Conservation (phyloP, 2,888 invertebrate species). For the Leptura quadrifasciata region DNA sequence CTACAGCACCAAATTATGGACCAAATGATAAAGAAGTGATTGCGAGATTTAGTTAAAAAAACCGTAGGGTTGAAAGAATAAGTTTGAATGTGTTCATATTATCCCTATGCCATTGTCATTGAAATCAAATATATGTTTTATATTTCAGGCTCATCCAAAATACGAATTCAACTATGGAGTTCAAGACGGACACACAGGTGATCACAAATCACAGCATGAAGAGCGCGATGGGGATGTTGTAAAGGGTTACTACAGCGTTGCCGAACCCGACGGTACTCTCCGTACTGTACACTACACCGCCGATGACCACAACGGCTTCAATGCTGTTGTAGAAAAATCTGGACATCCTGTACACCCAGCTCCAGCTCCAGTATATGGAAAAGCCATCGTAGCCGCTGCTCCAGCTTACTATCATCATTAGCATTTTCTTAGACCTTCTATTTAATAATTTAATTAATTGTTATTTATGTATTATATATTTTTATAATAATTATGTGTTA, state of each 20-base stretch:
- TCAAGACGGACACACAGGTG: conserved; percentile 77
- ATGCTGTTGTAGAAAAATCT: conserved; percentile 80
- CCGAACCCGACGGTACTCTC: conserved; percentile 66
- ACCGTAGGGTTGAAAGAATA: too few species aligned
- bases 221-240: conserved; percentile 78
- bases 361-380: conserved; percentile 50
- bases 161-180: conserved; percentile 77
- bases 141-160: conserved; percentile 74
- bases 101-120: too few species aligned
- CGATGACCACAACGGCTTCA: conserved; percentile 66
- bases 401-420: conserved; percentile 39
- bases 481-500: neutral
- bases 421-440: neutral
- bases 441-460: neutral
- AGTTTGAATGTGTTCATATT: too few species aligned
- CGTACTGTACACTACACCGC: conserved; percentile 66
- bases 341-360: conserved; percentile 76
- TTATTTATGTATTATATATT: conserved; percentile 3
- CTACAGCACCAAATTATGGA: too few species aligned
- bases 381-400: conserved; percentile 45
- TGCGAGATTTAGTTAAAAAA: too few species aligned
- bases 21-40: too few species aligned
- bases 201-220: conserved; percentile 78
- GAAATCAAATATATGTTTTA: neutral
- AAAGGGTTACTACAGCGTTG: conserved; percentile 67